Percentiles rank a stretch among this genome's conserved stretches.
These are phyloP conservation scores for Noturus placidus DNA, from an alignment of 2,113 vertebrate genomes.

Conservation along the genomic window DNA sequence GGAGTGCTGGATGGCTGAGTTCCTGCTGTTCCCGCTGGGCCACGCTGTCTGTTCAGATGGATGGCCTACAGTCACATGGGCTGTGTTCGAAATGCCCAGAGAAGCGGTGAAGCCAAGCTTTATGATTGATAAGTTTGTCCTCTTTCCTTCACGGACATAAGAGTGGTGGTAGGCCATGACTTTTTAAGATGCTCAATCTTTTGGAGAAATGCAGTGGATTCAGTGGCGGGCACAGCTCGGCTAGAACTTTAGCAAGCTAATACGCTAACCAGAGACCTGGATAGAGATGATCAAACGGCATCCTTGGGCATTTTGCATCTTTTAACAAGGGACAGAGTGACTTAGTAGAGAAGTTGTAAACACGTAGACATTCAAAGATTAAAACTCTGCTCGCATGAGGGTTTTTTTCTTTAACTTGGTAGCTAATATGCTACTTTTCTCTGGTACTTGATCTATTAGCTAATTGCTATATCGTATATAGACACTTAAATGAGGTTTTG, in stretches of 20 bases:
- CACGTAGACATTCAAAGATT: neutral
- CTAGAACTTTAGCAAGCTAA: neutral
- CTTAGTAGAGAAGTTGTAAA: neutral
- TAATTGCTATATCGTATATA: neutral
- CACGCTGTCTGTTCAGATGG: constrained; percentile 43
- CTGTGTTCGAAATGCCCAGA: constrained; percentile 40
- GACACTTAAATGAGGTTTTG: too few relatives aligned
- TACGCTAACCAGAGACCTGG: neutral
- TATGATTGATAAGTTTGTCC: constrained; percentile 48
- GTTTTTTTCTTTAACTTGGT: neutral
- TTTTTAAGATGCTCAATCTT: neutral
- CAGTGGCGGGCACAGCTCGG: too few relatives aligned
- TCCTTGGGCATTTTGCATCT: neutral
- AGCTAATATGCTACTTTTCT: neutral
- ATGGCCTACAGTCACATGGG: constrained; percentile 38
- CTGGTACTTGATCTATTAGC: neutral
- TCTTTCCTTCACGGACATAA: constrained; percentile 1
- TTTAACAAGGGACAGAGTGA: neutral
- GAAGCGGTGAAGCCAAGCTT: constrained; percentile 35
- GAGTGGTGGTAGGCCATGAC: neutral
- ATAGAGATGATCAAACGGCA: neutral
- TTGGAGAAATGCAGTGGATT: neutral
- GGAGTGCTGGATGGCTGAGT: constrained; percentile 11
- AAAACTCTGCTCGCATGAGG: neutral
- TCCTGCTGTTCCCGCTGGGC: constrained; percentile 33